Conservation (phyloP, 2,113 vertebrate genomes). For the Scomber colias region DNA sequence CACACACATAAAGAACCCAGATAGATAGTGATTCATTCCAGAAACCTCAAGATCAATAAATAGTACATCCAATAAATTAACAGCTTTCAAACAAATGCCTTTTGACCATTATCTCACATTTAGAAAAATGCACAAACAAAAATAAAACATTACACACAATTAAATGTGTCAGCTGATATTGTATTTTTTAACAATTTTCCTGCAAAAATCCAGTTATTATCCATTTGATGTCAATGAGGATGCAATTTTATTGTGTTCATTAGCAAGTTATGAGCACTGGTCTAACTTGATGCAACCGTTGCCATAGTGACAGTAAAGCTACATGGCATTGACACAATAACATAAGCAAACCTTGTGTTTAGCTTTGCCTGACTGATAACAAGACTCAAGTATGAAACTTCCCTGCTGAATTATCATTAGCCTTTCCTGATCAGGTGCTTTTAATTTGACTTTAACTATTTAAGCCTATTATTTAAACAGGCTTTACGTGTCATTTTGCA, state of each 20-base stretch:
- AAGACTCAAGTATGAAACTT: slow-evolving; percentile 15
- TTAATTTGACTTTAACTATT: neutral
- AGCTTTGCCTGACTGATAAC: slow-evolving; percentile 63
- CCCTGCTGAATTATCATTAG: slow-evolving; percentile 45
- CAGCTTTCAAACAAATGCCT: slow-evolving; percentile 61
- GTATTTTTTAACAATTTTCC: slow-evolving; percentile 42
- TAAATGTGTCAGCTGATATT: slow-evolving; percentile 33
- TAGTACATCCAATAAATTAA: slow-evolving; percentile 78
- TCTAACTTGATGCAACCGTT: slow-evolving; percentile 64
- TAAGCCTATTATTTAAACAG: slow-evolving; percentile 15
- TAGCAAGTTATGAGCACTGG: slow-evolving; percentile 43
- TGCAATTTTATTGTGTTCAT: slow-evolving; percentile 44
- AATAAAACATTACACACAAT: slow-evolving; percentile 21
- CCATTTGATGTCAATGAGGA: slow-evolving; percentile 35
- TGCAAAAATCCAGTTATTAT: slow-evolving; percentile 39
- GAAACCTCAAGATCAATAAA: slow-evolving; percentile 68
- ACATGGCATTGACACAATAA: slow-evolving; percentile 60
- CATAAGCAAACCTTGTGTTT: slow-evolving; percentile 45
- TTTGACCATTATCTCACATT: slow-evolving; percentile 47
- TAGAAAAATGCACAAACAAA: slow-evolving; percentile 18
- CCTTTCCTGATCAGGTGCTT: slow-evolving; percentile 11
- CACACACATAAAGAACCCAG: slow-evolving; percentile 47
- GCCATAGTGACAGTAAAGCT: slow-evolving; percentile 67
- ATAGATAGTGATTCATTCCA: slow-evolving; percentile 69
- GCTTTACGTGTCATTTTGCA: slow-evolving; percentile 37